A percentile compares a stretch with the other conserved stretches of the same genome.
These are phyloP conservation scores for Rhorus exstirpatorius DNA, from an alignment of 2,888 invertebrate genomes.

Conservation along the genomic window DNA sequence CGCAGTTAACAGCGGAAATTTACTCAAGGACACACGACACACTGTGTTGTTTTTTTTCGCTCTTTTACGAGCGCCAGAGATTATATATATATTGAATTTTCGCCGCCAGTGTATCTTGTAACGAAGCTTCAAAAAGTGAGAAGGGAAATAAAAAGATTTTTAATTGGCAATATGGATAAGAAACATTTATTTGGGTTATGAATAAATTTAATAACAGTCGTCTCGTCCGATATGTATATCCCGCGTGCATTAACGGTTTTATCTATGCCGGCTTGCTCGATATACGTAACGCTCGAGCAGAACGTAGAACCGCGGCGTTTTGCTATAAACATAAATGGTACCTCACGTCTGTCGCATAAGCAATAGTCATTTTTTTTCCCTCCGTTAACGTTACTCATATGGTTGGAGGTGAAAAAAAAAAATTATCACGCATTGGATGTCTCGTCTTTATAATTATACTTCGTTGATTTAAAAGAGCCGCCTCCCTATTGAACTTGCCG, in stretches of 20 bases:
- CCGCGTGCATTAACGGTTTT: constrained; percentile 35
- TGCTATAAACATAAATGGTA: constrained; percentile 58
- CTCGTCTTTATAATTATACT: not conserved
- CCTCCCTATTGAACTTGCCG: not conserved
- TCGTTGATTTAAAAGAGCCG: not conserved
- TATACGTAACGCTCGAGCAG: constrained; percentile 14
- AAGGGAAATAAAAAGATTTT: not conserved
- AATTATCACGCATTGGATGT: not conserved
- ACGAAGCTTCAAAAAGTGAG: not conserved
- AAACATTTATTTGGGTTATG: constrained; percentile 2
- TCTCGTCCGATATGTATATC: not conserved
- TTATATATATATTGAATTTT: not conserved
- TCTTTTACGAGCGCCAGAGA: not conserved
- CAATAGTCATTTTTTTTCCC: not conserved
- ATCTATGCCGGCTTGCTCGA: constrained; percentile 26
- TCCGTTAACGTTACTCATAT: not conserved
- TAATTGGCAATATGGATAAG: constrained; percentile 1
- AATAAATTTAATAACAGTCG: constrained; percentile 13
- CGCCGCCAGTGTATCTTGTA: not conserved
- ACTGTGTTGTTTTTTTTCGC: not conserved
- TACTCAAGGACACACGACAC: not conserved
- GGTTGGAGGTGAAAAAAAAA: not conserved
- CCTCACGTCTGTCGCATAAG: constrained; percentile 6
- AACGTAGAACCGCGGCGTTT: not conserved
- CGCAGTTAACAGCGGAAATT: not conserved